phyloP scores from a whole-genome alignment of 2,797 vertebrate species.

The Allobates femoralis region DNA sequence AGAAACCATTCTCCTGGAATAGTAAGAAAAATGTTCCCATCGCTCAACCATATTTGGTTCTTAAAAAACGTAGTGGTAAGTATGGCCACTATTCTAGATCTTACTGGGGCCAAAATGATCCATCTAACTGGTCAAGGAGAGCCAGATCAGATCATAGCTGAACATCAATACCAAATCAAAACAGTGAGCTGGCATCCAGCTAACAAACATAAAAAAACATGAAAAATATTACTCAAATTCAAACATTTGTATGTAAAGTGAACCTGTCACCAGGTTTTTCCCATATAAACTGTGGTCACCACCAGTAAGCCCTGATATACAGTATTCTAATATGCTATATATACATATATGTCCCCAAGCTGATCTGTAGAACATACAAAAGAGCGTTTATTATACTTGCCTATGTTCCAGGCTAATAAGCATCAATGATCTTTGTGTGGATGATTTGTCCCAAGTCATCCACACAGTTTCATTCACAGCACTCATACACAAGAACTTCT shows the following conservation, averaged over 20 bases:
- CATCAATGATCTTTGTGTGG: too few relatives aligned
- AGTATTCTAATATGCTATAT: too few relatives aligned
- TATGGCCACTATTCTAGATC: neutral
- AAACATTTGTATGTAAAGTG: neutral
- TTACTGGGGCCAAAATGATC: neutral
- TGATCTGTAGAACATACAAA: too few relatives aligned
- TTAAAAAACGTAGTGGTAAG: neutral
- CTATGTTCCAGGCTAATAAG: too few relatives aligned
- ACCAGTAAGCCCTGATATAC: too few relatives aligned
- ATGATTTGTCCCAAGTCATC: too few relatives aligned
- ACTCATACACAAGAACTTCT: too few relatives aligned
- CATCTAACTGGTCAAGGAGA: neutral
- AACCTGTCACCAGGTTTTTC: too few relatives aligned
- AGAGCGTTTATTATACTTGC: too few relatives aligned
- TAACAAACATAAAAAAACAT: neutral
- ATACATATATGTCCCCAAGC: too few relatives aligned
- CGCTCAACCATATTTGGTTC: neutral
- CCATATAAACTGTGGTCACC: too few relatives aligned
- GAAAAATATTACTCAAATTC: neutral
- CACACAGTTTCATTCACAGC: too few relatives aligned
- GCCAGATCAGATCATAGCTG: neutral
- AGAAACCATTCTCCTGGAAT: neutral
- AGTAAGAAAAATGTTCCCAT: neutral
- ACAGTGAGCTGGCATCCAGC: neutral
- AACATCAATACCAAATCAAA: neutral